Conservation (phyloP, 64 coral and sea anemone species). For the Acropora yongei region DNA sequence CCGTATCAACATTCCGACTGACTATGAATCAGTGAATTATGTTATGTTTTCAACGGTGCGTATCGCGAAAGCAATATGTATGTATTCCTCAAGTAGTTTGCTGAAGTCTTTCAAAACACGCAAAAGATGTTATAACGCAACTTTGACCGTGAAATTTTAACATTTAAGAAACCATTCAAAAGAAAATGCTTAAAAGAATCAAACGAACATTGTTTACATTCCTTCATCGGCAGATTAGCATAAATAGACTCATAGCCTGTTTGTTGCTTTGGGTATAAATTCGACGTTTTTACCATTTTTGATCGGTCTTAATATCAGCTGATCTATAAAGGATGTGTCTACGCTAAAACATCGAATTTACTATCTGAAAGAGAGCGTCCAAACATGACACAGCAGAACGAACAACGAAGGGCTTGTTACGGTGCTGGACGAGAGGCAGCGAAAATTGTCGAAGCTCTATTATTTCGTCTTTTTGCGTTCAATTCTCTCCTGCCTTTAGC, state of each 20-base stretch:
- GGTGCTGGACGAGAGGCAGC: no score
- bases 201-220: constrained; percentile 38
- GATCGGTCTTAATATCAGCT: background rate
- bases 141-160: background rate
- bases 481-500: background rate
- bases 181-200: background rate
- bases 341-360: background rate
- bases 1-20: no score
- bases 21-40: background rate
- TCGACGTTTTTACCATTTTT: background rate
- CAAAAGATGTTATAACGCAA: background rate
- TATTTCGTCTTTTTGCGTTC: constrained; percentile 10
- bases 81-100: background rate
- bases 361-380: background rate
- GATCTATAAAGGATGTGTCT: background rate
- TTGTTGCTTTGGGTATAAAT: background rate
- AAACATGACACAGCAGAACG: no score
- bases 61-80: background rate
- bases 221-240: background rate
- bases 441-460: background rate
- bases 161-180: background rate
- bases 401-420: no score
- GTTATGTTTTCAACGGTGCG: background rate
- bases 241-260: background rate
- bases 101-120: background rate